These are phyloP conservation scores for Melanitta fusca DNA, from an alignment of 2,797 vertebrate genomes.

Conservation along the genomic window DNA sequence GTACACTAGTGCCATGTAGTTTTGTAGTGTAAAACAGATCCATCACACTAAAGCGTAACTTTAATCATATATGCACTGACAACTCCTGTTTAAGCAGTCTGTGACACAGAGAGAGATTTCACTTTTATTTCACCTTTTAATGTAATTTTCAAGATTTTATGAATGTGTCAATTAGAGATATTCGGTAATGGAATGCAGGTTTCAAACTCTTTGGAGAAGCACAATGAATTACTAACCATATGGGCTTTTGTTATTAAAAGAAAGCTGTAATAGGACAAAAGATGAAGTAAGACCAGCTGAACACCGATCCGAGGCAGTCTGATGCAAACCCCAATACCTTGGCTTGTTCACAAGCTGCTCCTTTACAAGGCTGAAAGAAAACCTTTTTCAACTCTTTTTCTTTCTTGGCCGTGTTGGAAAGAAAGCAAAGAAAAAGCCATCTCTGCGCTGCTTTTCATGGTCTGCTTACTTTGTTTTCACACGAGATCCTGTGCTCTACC, in stretches of 20 bases:
- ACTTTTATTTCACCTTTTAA: neutral
- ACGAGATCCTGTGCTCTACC: conserved; percentile 49
- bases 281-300: conserved; percentile 28
- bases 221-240: conserved; percentile 31
- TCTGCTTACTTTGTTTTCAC: conserved; percentile 57
- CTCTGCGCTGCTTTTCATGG: conserved; percentile 42
- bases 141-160: conserved; percentile 18
- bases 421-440: conserved; percentile 66
- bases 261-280: conserved; percentile 26
- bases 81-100: neutral
- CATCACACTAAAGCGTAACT: neutral
- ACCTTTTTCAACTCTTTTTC: conserved; percentile 22
- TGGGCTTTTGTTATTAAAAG: conserved; percentile 19
- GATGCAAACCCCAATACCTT: conserved; percentile 47
- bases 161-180: conserved; percentile 8
- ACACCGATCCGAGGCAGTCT: neutral
- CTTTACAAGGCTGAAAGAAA: conserved; percentile 42
- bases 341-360: conserved; percentile 52
- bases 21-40: neutral
- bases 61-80: neutral
- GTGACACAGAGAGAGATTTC: neutral
- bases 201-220: neutral
- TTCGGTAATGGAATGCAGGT: conserved; percentile 11
- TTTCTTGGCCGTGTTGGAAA: conserved; percentile 52
- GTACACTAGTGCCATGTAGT: neutral